A percentile compares a stretch with the other conserved stretches of the same genome.
These are phyloP conservation scores for Plagodis dolabraria DNA, from an alignment of 2,888 invertebrate genomes.

Conservation along the genomic window DNA sequence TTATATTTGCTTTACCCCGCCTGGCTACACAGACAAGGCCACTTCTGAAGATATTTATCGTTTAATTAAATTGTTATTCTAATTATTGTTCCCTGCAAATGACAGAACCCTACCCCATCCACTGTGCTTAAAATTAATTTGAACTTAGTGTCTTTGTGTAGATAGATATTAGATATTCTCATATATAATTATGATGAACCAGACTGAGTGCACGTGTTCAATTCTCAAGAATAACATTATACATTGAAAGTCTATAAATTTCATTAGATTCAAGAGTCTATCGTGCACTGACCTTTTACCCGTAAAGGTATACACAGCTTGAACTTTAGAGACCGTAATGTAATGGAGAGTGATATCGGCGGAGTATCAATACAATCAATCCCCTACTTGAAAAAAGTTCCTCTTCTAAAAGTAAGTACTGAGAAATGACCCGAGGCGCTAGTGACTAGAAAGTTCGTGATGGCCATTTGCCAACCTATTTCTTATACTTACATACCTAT, in stretches of 20 bases:
- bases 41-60: neutral
- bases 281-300: constrained; percentile 18
- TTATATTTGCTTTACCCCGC: no score
- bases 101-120: constrained; percentile 5
- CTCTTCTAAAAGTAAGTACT: neutral
- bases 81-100: constrained; percentile 24
- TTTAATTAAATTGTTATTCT: constrained; percentile 20
- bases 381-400: constrained; percentile 1
- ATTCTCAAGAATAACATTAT: constrained; percentile 23
- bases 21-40: no score
- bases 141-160: constrained; percentile 1
- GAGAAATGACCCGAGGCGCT: constrained; percentile 31
- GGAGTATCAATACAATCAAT: constrained; percentile 33
- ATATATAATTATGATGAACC: constrained; percentile 1
- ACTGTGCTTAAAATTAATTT: constrained; percentile 6
- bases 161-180: neutral
- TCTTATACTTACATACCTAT: no score
- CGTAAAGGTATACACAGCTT: constrained; percentile 17
- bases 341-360: constrained; percentile 16
- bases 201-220: no score
- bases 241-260: constrained; percentile 22
- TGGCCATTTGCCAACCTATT: constrained; percentile 52
- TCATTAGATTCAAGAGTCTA: constrained; percentile 16
- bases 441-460: constrained; percentile 39
- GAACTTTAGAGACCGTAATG: constrained; percentile 23